These are phyloP conservation scores for Capreolus pygargus DNA, from an alignment of 2,113 vertebrate genomes.

Conservation along the genomic window DNA sequence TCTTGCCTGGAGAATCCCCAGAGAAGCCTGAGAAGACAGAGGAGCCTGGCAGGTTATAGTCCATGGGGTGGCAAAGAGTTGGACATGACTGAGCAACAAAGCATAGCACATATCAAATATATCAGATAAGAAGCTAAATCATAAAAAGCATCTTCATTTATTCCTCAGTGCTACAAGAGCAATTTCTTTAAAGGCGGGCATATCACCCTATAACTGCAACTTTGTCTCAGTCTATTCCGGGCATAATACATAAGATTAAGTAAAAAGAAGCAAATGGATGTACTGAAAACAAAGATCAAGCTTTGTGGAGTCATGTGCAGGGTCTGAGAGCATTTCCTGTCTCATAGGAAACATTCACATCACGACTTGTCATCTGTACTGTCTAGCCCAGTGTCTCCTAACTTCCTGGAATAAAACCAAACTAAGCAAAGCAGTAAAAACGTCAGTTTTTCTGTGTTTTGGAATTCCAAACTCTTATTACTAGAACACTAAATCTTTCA, in stretches of 20 bases:
- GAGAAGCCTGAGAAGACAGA: not conserved
- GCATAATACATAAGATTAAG: not conserved
- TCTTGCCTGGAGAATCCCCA: not conserved
- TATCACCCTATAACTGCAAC: not conserved
- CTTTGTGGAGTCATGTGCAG: rapidly evolving
- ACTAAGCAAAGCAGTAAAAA: slow-evolving; percentile 48
- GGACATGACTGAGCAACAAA: not conserved
- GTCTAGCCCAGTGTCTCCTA: slow-evolving; percentile 71
- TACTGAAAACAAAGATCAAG: slow-evolving; percentile 13
- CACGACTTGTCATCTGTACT: slow-evolving; percentile 50
- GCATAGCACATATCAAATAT: not conserved
- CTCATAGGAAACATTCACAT: slow-evolving; percentile 59
- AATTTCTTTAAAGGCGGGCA: not conserved
- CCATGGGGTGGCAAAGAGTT: not conserved
- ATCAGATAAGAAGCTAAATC: not conserved
- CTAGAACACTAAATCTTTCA: slow-evolving; percentile 72
- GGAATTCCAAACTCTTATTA: slow-evolving; percentile 56
- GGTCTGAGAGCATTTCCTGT: slow-evolving; percentile 44
- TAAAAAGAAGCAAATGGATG: slow-evolving; percentile 32
- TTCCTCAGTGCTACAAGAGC: rapidly evolving
- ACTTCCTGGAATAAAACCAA: slow-evolving; percentile 77
- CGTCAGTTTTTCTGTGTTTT: slow-evolving; percentile 67
- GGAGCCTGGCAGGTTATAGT: not conserved
- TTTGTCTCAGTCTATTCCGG: not conserved
- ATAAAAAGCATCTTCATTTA: not conserved